A percentile compares a stretch with the other conserved stretches of the same genome.
Conservation (phyloP, 2,113 vertebrate species). For the Dunckerocampus dactyliophorus region DNA sequence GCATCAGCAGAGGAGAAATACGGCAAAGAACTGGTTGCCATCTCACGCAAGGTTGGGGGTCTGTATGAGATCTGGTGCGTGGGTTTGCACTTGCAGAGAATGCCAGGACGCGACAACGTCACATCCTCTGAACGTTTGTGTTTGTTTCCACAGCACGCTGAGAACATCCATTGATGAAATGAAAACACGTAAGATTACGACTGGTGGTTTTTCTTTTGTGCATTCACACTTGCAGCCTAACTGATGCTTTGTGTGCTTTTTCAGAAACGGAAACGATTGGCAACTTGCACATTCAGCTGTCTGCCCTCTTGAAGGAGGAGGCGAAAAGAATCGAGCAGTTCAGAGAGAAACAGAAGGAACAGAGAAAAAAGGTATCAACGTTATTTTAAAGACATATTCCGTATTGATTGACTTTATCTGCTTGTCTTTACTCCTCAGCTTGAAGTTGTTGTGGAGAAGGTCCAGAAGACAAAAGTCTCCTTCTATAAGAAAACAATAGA, state of each 20-base stretch:
- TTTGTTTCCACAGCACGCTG: conserved; percentile 77
- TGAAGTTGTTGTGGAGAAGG: conserved; percentile 83
- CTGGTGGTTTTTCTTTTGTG: not conserved
- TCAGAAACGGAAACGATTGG: conserved; percentile 89
- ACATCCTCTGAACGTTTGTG: not conserved
- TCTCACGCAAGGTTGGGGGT: conserved; percentile 85
- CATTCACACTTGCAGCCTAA: not conserved
- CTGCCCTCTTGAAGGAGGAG: conserved; percentile 83
- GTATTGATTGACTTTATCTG: not conserved
- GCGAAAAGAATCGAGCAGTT: conserved; percentile 86
- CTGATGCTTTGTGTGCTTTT: not conserved
- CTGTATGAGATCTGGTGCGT: conserved; percentile 84
- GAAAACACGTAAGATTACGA: conserved; percentile 82
- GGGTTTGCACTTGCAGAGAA: not conserved
- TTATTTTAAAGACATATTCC: no score
- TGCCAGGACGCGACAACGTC: not conserved
- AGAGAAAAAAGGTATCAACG: conserved; percentile 83
- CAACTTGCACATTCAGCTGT: conserved; percentile 86
- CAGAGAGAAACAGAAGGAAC: conserved; percentile 91
- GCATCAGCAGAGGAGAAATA: conserved; percentile 90
- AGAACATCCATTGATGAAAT: conserved; percentile 84
- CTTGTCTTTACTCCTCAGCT: conserved; percentile 66
- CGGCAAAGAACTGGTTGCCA: conserved; percentile 87
- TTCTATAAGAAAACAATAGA: conserved; percentile 89
- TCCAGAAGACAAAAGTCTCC: conserved; percentile 87